Conservation (phyloP, 92 coral and sea anemone species). For the Epizoanthus illoricatus region DNA sequence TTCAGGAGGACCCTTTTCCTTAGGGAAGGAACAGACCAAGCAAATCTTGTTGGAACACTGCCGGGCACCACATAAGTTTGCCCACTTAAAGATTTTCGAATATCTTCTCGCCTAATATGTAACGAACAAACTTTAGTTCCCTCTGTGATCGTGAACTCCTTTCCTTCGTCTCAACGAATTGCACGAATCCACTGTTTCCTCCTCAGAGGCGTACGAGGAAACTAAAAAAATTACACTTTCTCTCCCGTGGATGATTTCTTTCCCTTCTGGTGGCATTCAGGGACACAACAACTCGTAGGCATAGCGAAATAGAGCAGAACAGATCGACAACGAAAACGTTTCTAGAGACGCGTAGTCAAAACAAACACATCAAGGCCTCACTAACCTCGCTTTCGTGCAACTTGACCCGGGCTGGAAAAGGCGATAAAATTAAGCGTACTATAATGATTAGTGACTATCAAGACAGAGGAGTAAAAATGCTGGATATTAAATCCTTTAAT, state of each 20-base stretch:
- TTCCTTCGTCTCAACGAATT: constrained; percentile 53
- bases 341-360: constrained; percentile 33
- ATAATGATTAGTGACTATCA: neutral
- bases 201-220: constrained; percentile 15
- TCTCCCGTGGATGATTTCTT: constrained; percentile 30
- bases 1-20: constrained; percentile 53
- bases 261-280: constrained; percentile 47
- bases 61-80: constrained; percentile 31
- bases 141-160: constrained; percentile 39
- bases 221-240: constrained; percentile 40
- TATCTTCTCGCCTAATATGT: constrained; percentile 51
- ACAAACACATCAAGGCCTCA: neutral
- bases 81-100: constrained; percentile 39
- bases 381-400: no score
- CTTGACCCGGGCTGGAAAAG: no score
- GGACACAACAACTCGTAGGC: constrained; percentile 54
- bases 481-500: neutral
- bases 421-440: neutral
- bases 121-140: constrained; percentile 55
- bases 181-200: constrained; percentile 55
- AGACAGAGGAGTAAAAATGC: neutral
- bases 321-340: neutral
- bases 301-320: constrained; percentile 21
- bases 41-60: constrained; percentile 49
- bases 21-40: constrained; percentile 55